Percentiles rank a stretch among this genome's conserved stretches.
phyloP scores from a whole-genome alignment of 2,797 vertebrate genomes.

The Galaxias olidus region DNA sequence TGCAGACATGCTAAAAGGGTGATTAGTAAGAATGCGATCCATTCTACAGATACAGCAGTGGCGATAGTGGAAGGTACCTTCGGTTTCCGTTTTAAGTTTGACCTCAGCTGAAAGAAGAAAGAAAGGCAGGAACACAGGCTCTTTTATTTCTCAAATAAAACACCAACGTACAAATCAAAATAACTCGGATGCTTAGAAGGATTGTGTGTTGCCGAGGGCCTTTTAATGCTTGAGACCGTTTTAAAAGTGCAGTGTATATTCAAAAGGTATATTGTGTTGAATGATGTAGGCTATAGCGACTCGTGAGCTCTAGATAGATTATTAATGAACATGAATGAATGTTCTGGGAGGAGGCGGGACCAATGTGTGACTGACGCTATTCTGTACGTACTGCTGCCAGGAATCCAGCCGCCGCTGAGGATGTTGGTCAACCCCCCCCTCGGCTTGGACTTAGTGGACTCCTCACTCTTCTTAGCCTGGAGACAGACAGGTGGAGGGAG shows the following conservation, averaged over 20 bases:
- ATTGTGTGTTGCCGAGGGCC: too few relatives aligned
- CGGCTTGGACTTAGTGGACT: conserved; percentile 72
- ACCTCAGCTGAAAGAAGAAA: conserved; percentile 79
- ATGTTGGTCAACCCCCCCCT: conserved; percentile 74
- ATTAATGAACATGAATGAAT: neutral
- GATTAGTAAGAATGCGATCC: conserved; percentile 68
- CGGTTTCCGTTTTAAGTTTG: conserved; percentile 80
- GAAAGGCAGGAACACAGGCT: conserved; percentile 70
- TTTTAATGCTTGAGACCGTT: too few relatives aligned
- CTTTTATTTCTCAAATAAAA: conserved; percentile 24
- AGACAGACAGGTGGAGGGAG: conserved; percentile 22
- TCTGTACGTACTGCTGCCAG: conserved; percentile 73
- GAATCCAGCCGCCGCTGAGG: conserved; percentile 75
- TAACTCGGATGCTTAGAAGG: too few relatives aligned
- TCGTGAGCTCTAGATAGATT: too few relatives aligned
- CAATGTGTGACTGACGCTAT: neutral
- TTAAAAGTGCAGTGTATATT: too few relatives aligned
- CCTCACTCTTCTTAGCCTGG: conserved; percentile 73
- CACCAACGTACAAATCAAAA: neutral
- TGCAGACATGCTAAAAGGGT: conserved; percentile 75
- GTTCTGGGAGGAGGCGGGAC: neutral
- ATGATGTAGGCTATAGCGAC: too few relatives aligned
- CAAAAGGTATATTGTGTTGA: too few relatives aligned
- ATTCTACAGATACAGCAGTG: conserved; percentile 48
- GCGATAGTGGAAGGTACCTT: conserved; percentile 77